Percentiles rank a stretch among this genome's conserved stretches.
phyloP scores from a whole-genome alignment of 2,113 vertebrate genomes.

The Cyprinodon tularosa region DNA sequence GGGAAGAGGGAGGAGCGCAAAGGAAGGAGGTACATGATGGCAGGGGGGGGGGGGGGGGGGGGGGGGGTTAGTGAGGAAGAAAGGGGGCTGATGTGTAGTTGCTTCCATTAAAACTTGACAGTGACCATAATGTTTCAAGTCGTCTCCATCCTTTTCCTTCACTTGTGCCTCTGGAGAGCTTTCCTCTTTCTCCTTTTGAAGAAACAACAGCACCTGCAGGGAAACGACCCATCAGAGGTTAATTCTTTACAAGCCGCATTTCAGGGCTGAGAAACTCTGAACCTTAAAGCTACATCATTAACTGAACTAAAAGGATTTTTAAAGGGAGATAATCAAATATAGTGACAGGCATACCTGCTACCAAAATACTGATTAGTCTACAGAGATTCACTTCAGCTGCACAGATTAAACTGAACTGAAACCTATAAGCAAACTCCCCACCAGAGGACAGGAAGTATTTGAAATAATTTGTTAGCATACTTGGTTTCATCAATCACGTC shows the following conservation, averaged over 20 bases:
- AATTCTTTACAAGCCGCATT: no score
- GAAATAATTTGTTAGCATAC: constrained; percentile 73
- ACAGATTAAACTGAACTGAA: not conserved
- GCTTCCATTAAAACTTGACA: constrained; percentile 83
- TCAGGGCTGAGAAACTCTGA: no score
- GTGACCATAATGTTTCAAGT: constrained; percentile 84
- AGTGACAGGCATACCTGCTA: no score
- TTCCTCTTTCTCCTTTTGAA: constrained; percentile 99
- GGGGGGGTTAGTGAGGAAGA: not conserved
- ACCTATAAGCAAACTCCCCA: not conserved
- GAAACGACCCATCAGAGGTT: not conserved
- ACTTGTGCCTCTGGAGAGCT: constrained; percentile 94
- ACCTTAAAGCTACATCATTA: no score
- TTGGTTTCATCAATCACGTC: constrained; percentile 97
- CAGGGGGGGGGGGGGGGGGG: constrained; percentile 23
- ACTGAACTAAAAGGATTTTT: no score
- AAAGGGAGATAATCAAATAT: no score
- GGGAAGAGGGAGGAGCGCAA: constrained; percentile 42
- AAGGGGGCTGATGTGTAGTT: constrained; percentile 66
- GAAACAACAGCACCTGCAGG: constrained; percentile 96
- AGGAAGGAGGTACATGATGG: constrained; percentile 35
- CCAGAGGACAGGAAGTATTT: not conserved
- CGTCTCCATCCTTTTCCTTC: constrained; percentile 75
- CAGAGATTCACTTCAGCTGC: no score
- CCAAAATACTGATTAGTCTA: no score